Percentiles rank a stretch among this genome's conserved stretches.
Evolutionary conservation across 35 echinoderm and acorn worm genomes (phyloP).

Genomic region (Holothuria glaberrima): DNA sequence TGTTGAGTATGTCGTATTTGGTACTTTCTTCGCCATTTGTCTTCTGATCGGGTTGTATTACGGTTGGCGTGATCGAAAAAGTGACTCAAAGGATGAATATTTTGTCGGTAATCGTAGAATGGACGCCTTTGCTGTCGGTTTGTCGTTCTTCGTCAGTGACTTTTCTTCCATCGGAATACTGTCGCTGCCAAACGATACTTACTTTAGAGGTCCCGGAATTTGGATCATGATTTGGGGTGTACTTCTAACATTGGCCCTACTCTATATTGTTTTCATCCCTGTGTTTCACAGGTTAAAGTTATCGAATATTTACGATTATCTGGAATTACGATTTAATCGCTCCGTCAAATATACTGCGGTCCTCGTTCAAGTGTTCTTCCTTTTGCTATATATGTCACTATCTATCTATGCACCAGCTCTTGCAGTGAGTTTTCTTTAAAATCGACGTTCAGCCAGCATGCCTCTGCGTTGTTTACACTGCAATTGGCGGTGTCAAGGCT

Average conservation of each 20-base stretch:
- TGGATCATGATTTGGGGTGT: neutral
- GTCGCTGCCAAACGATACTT: neutral
- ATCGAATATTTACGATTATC: constrained; percentile 17
- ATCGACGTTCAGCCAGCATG: neutral
- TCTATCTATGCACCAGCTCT: constrained; percentile 1
- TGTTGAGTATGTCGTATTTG: neutral
- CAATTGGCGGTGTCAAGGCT: constrained; percentile 4
- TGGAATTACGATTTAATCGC: neutral
- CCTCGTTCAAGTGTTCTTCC: neutral
- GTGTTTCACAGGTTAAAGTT: neutral
- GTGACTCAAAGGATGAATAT: neutral
- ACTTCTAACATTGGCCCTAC: neutral
- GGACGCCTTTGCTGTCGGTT: neutral
- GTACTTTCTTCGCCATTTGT: neutral
- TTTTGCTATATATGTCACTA: neutral
- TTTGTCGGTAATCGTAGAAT: neutral
- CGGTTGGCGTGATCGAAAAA: neutral
- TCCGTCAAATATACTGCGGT: neutral
- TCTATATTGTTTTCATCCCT: neutral
- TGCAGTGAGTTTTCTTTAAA: neutral
- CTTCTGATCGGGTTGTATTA: neutral
- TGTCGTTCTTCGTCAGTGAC: neutral
- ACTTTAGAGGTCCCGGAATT: constrained; percentile 8
- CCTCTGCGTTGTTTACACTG: neutral
- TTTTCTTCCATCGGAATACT: neutral